A percentile compares a stretch with the other conserved stretches of the same genome.
Evolutionary conservation across 2,113 vertebrate genomes (phyloP).

Genomic region (Psittacula cyanocephala): DNA sequence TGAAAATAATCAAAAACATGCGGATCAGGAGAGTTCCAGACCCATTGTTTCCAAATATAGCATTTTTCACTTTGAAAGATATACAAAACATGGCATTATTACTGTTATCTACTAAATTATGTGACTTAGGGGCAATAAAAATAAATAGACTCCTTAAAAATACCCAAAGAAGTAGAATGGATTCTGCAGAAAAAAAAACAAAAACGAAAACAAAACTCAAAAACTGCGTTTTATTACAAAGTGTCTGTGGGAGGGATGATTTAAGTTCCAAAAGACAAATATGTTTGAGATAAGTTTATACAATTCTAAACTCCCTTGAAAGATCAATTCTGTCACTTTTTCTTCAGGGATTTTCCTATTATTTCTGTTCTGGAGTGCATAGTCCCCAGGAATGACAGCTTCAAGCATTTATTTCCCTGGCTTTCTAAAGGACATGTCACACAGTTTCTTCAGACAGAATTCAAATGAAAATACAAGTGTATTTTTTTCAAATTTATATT

Average conservation of each 20-base stretch:
- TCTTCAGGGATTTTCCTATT: background rate
- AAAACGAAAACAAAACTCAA: background rate
- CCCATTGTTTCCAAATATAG: background rate
- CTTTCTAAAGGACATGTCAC: background rate
- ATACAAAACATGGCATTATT: background rate
- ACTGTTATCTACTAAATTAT: background rate
- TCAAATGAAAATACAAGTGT: background rate
- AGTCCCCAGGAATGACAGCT: background rate
- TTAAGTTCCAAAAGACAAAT: background rate
- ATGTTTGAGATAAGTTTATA: background rate
- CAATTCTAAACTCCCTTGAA: background rate
- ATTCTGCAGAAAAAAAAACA: background rate
- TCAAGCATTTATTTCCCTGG: background rate
- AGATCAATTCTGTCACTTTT: background rate
- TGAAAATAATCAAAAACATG: background rate
- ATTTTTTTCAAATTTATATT: background rate
- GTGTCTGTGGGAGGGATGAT: rapidly evolving
- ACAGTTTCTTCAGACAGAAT: background rate
- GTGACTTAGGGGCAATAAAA: background rate
- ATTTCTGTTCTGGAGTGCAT: background rate
- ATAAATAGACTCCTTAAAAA: background rate
- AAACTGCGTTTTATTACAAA: background rate
- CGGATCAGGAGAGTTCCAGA: background rate
- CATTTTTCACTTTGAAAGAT: background rate
- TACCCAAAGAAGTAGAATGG: background rate